Evolutionary conservation across 2,888 invertebrate species (phyloP).

Genomic region (Tachina fera): DNA sequence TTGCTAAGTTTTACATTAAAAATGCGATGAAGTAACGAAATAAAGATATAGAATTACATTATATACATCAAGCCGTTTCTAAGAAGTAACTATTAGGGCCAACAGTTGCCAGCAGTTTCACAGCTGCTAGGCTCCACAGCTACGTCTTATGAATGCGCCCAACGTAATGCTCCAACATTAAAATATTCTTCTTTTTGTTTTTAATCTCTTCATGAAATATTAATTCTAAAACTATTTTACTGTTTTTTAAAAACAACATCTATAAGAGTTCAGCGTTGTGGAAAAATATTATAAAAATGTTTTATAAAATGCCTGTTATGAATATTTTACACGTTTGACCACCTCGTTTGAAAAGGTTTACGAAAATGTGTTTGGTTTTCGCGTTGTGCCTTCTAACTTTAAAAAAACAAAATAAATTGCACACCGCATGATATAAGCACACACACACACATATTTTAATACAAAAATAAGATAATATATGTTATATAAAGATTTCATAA

Average conservation of each 20-base stretch:
- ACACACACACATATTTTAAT: too few species aligned
- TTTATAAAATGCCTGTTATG: conserved; percentile 11
- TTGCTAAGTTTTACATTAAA: too few species aligned
- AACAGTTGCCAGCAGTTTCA: too few species aligned
- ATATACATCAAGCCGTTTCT: too few species aligned
- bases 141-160: too few species aligned
- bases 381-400: neutral
- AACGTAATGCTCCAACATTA: too few species aligned
- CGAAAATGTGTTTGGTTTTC: neutral
- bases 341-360: conserved; percentile 28
- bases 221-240: neutral
- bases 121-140: too few species aligned
- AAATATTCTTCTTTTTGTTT: neutral
- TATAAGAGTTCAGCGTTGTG: conserved; percentile 7
- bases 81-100: too few species aligned
- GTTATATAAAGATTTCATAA: too few species aligned
- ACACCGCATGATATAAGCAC: neutral
- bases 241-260: neutral
- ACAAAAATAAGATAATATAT: too few species aligned
- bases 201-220: neutral
- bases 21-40: too few species aligned
- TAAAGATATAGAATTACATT: too few species aligned
- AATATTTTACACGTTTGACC: conserved; percentile 37
- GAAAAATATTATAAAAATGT: conserved; percentile 39
- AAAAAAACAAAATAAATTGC: neutral